Conservation (phyloP, 2,797 vertebrate genomes). For the Distichodus sexfasciatus region DNA sequence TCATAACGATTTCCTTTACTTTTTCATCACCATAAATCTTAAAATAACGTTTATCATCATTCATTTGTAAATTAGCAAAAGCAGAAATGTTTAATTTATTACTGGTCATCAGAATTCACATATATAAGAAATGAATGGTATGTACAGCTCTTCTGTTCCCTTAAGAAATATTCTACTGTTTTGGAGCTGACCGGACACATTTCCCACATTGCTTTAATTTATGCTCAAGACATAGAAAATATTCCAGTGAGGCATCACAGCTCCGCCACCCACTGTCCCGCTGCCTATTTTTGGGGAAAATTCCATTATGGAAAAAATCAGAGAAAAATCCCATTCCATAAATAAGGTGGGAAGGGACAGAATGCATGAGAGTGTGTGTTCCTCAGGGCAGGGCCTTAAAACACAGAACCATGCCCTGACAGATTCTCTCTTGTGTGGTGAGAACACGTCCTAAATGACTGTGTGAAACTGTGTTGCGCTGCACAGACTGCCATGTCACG, state of each 20-base stretch:
- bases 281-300: conserved; percentile 45
- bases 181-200: conserved; percentile 14
- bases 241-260: conserved; percentile 32
- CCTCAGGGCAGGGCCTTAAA: conserved; percentile 6
- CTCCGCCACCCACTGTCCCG: conserved; percentile 39
- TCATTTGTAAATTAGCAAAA: too few relatives aligned
- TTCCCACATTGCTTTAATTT: conserved; percentile 6
- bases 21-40: too few relatives aligned
- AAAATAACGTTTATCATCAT: too few relatives aligned
- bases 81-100: background rate
- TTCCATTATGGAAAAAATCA: conserved; percentile 52
- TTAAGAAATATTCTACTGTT: conserved; percentile 17
- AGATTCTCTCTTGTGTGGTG: background rate
- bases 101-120: too few relatives aligned
- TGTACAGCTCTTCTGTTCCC: conserved; percentile 2
- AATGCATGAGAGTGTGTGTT: conserved; percentile 23
- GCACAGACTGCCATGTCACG: background rate
- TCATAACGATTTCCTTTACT: too few relatives aligned
- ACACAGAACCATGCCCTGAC: background rate
- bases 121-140: too few relatives aligned
- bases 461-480: background rate
- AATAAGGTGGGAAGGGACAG: conserved; percentile 47
- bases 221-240: conserved; percentile 31
- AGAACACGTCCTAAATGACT: background rate
- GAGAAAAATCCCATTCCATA: conserved; percentile 41